Conservation (phyloP, 2,113 vertebrate genomes). For the Neofelis nebulosa region DNA sequence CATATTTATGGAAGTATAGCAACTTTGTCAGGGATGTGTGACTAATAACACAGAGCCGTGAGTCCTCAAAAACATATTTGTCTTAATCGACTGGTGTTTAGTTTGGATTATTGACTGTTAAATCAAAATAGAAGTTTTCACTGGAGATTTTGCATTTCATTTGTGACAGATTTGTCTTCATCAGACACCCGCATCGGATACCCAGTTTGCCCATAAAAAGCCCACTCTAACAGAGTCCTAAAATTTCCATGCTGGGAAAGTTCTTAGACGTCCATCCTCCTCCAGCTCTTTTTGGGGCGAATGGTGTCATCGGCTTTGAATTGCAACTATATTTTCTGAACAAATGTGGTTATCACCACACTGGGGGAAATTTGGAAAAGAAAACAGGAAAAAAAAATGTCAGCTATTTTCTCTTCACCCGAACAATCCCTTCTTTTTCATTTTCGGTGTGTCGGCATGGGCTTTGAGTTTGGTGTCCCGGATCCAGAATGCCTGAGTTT, state of each 20-base stretch:
- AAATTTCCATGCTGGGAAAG: constrained; percentile 36
- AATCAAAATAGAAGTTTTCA: constrained; percentile 77
- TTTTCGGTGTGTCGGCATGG: not conserved
- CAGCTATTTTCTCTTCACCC: not conserved
- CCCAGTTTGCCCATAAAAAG: constrained; percentile 55
- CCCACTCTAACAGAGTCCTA: constrained; percentile 21
- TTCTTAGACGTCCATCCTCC: constrained; percentile 40
- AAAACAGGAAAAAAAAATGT: not conserved
- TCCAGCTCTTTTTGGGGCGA: constrained; percentile 5
- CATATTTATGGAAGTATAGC: constrained; percentile 85
- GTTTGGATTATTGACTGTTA: constrained; percentile 81
- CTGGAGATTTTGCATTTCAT: constrained; percentile 74
- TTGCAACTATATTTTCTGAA: constrained; percentile 54
- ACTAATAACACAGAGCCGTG: constrained; percentile 81
- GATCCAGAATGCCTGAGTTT: not conserved
- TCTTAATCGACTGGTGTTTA: constrained; percentile 78
- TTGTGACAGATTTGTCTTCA: constrained; percentile 68
- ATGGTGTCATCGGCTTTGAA: constrained; percentile 58
- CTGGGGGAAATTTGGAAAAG: constrained; percentile 32
- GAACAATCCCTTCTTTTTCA: not conserved
- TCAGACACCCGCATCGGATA: constrained; percentile 27
- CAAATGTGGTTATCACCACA: constrained; percentile 7
- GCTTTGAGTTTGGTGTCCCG: not conserved
- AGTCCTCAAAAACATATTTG: constrained; percentile 78
- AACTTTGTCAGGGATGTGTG: constrained; percentile 82